Evolutionary conservation across 2,113 vertebrate genomes (phyloP), one percentile per base, ranked within the genome.

Genomic region (Rutilus rutilus): DNA sequence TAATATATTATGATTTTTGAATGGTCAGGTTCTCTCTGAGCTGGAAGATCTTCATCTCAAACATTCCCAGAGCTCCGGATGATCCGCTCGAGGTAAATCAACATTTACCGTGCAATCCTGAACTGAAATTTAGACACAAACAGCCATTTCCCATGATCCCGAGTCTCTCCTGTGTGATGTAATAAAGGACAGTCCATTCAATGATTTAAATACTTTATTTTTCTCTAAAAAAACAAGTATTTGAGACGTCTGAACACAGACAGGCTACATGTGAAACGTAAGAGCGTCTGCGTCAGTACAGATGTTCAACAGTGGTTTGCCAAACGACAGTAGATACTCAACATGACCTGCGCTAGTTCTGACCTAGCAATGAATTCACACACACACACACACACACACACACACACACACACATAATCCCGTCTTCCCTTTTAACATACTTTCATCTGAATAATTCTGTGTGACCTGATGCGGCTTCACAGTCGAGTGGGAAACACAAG

Each of bases 201-300:
- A 47, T 78, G 86, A 94, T 93, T 94, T 93, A 93, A 93, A 93
- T 94, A 92, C 90, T 93, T 94, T 91, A 90, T 92, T 94, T 82
- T 90, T 73, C 83, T 90, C 78, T 88, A 85, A 91, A 91, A 94
- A 92, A 94, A 93, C 92, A 91, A 92, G 39, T 27, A 64, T 19
- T 47, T n/a, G 36, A 42, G 33, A 5, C 33, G 4, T 25, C 71
- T 73, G 69, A 6, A 3, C 69, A 73, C 69, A 42, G 19, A 73
- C 69, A 45, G 52, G 78, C 78, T 89, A 91, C 91, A 87, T 88
- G 85, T 83, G 81, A 90, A 93, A 88, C 90, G 87, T 78, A 67
- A 30, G 47, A 52, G 88, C 84, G 87, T 88, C 88, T 90, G 92
- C 50, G 65, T 86, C 82, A 90, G 83, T 89, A 89, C 87, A 91